A percentile compares a stretch with the other conserved stretches of the same genome.
phyloP scores from a whole-genome alignment of 2,888 invertebrate species.

The Lithophane socia region DNA sequence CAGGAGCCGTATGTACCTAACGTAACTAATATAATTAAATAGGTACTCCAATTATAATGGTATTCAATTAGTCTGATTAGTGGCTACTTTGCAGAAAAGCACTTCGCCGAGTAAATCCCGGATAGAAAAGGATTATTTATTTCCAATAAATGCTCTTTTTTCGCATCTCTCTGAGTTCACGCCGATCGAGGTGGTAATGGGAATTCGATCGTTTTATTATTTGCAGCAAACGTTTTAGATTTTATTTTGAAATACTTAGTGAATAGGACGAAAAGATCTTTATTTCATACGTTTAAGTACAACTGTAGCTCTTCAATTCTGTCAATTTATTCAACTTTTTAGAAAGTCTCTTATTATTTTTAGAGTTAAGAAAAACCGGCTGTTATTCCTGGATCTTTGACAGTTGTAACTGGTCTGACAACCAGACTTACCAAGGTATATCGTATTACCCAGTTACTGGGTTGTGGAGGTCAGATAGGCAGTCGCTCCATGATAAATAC shows the following conservation, averaged over 20 bases:
- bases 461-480: no score
- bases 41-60: background rate
- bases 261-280: background rate
- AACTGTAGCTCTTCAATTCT: background rate
- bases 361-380: no score
- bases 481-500: no score
- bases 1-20: background rate
- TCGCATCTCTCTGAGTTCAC: background rate
- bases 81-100: background rate
- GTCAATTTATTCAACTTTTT: background rate
- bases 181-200: no score
- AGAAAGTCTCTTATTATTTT: no score
- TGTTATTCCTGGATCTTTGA: no score
- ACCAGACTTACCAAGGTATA: no score
- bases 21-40: background rate
- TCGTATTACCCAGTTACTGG: no score
- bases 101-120: background rate
- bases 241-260: background rate
- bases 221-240: background rate
- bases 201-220: background rate
- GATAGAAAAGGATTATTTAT: background rate
- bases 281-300: background rate
- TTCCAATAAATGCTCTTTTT: constrained; percentile 2
- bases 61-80: background rate
- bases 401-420: no score